Conservation (phyloP, 2,888 invertebrate species). For the Melieria omissa region DNA sequence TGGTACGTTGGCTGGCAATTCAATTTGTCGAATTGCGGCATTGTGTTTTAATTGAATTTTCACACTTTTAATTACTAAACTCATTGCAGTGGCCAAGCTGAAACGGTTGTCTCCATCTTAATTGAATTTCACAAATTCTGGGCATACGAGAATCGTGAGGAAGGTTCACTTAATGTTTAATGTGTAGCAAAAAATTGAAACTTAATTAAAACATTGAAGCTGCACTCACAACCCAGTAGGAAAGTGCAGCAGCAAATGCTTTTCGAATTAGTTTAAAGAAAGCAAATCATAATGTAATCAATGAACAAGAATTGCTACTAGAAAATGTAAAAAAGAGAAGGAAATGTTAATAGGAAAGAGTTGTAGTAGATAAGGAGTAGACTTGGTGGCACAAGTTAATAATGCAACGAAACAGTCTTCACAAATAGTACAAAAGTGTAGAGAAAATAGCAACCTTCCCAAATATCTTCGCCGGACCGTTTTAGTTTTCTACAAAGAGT, state of each 20-base stretch:
- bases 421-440: too few relatives aligned
- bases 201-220: slow-evolving; percentile 22
- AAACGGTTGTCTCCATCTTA: slow-evolving; percentile 92
- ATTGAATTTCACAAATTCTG: slow-evolving; percentile 96
- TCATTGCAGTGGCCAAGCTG: slow-evolving; percentile 84
- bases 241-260: neutral
- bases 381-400: too few relatives aligned
- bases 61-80: slow-evolving; percentile 13
- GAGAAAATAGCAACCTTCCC: too few relatives aligned
- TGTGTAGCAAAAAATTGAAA: slow-evolving; percentile 40
- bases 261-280: neutral
- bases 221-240: neutral
- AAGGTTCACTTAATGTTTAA: slow-evolving; percentile 60
- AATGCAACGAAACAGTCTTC: too few relatives aligned
- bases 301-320: too few relatives aligned
- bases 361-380: too few relatives aligned
- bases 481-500: too few relatives aligned
- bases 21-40: slow-evolving; percentile 15
- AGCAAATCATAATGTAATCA: neutral
- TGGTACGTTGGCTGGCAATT: slow-evolving; percentile 68
- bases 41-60: too few relatives aligned
- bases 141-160: slow-evolving; percentile 94
- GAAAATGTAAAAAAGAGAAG: too few relatives aligned
- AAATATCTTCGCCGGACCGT: too few relatives aligned
- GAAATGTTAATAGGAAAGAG: too few relatives aligned